Conservation (phyloP, 2,113 vertebrate species). For the Speoplatyrhinus poulsoni region DNA sequence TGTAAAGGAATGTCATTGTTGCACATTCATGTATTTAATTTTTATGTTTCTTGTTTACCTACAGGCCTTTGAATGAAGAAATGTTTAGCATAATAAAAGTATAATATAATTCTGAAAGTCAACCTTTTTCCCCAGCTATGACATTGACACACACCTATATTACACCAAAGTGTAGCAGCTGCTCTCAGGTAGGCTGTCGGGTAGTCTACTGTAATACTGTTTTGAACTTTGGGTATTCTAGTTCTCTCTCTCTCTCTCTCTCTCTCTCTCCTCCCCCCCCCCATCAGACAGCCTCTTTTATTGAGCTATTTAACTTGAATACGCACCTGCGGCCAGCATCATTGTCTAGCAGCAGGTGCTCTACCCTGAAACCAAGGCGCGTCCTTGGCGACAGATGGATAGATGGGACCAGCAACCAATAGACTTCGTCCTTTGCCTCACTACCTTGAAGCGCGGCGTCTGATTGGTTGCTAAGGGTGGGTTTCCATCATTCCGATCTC, state of each 20-base stretch:
- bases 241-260: too few species aligned
- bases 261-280: too few species aligned
- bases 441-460: slow-evolving; percentile 1
- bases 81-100: too few species aligned
- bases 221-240: too few species aligned
- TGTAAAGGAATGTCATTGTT: not conserved
- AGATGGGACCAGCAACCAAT: slow-evolving; percentile 54
- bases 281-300: too few species aligned
- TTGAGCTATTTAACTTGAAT: too few species aligned
- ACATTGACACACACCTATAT: not conserved
- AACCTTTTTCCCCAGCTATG: not conserved
- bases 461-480: slow-evolving; percentile 78
- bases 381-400: slow-evolving; percentile 56
- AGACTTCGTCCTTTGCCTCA: slow-evolving; percentile 17
- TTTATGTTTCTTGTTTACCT: not conserved
- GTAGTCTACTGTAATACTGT: too few species aligned
- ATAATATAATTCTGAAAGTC: not conserved
- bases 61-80: not conserved
- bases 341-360: slow-evolving; percentile 63
- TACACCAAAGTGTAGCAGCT: too few species aligned
- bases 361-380: slow-evolving; percentile 53
- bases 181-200: too few species aligned
- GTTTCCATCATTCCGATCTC: slow-evolving; percentile 48
- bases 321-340: slow-evolving; percentile 45
- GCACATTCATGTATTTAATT: not conserved